Conservation (phyloP, 2,888 invertebrate species). For the Diabrotica balteata region DNA sequence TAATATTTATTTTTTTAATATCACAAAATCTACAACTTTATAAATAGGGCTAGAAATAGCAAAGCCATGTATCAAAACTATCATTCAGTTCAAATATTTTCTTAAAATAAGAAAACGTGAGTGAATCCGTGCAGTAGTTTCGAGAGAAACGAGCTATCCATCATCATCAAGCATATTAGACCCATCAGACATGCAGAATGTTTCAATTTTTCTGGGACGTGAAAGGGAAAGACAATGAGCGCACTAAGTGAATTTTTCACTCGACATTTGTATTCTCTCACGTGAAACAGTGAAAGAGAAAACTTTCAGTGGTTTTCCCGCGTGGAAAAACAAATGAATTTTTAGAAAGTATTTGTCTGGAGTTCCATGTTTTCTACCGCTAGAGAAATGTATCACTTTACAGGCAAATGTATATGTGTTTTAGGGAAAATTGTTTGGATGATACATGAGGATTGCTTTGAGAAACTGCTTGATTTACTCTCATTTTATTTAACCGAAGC, state of each 20-base stretch:
- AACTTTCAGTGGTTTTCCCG: constrained; percentile 50
- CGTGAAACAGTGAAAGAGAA: constrained; percentile 40
- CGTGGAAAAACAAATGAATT: constrained; percentile 51
- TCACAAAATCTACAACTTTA: too few species aligned
- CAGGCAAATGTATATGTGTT: constrained; percentile 8
- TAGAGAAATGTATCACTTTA: constrained; percentile 49
- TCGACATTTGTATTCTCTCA: constrained; percentile 51
- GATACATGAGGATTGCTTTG: background rate
- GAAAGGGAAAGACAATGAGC: constrained; percentile 46
- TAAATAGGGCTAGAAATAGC: too few species aligned
- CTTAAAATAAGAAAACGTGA: background rate
- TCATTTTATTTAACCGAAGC: too few species aligned
- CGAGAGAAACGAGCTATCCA: constrained; percentile 24
- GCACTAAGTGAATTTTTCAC: constrained; percentile 51
- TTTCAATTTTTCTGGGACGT: constrained; percentile 45
- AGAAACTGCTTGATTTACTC: too few species aligned
- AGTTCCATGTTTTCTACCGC: constrained; percentile 47
- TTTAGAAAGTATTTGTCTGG: constrained; percentile 35
- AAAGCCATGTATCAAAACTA: too few species aligned
- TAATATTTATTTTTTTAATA: too few species aligned
- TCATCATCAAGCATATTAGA: constrained; percentile 38
- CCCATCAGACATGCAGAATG: constrained; percentile 41
- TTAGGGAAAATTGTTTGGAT: background rate
- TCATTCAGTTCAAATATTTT: too few species aligned
- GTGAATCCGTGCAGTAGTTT: constrained; percentile 17